Evolutionary conservation across 1,140 invertebrate genomes (phyloP).

Genomic region (Spodoptera litura): DNA sequence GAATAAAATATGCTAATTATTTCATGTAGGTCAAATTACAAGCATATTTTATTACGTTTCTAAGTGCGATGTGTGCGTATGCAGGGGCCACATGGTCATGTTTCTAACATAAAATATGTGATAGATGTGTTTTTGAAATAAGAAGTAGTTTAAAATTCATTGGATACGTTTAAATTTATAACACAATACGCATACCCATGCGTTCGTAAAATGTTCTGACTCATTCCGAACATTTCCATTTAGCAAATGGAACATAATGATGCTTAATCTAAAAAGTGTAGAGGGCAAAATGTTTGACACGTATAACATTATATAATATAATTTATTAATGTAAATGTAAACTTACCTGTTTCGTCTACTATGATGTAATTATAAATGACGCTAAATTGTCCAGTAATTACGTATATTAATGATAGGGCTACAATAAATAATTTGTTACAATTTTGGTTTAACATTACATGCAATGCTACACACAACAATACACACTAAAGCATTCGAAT

Average conservation of each 20-base stretch:
- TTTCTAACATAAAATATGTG: neutral
- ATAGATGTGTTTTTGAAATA: neutral
- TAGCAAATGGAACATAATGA: constrained; percentile 42
- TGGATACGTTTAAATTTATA: constrained; percentile 25
- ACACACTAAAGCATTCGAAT: constrained; percentile 48
- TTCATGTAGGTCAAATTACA: too few species aligned
- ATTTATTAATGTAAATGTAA: constrained; percentile 13
- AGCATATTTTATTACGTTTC: too few species aligned
- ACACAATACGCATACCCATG: constrained; percentile 42
- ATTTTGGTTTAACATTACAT: constrained; percentile 55
- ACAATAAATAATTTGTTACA: constrained; percentile 38
- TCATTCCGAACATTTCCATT: constrained; percentile 46
- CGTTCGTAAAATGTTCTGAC: constrained; percentile 31
- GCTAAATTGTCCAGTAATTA: constrained; percentile 6
- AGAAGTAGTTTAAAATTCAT: constrained; percentile 24
- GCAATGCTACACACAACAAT: constrained; percentile 55
- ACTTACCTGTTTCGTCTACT: constrained; percentile 42
- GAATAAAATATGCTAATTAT: neutral
- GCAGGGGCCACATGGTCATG: too few species aligned
- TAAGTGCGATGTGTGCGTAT: too few species aligned
- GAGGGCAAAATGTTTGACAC: neutral
- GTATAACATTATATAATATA: constrained; percentile 9
- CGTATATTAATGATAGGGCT: constrained; percentile 10
- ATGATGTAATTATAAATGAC: constrained; percentile 28
- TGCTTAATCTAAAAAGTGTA: constrained; percentile 28